Conservation (phyloP, 1,140 invertebrate genomes). For the Sogatella furcifera region DNA sequence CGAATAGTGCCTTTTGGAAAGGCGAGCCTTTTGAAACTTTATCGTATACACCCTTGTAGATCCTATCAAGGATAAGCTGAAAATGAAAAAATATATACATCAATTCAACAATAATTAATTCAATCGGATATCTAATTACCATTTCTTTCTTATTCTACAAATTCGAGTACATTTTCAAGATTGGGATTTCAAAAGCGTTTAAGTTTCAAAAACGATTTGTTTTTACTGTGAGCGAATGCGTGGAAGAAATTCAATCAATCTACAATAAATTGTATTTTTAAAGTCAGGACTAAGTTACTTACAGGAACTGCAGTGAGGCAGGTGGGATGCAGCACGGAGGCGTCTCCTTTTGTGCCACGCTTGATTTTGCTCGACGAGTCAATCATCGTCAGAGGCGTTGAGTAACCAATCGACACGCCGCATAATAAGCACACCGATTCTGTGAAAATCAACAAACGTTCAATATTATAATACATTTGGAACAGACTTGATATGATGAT, state of each 20-base stretch:
- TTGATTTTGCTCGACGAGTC: constrained; percentile 94
- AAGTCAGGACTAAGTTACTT: constrained; percentile 28
- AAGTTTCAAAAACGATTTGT: no score
- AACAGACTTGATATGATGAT: no score
- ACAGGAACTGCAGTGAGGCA: constrained; percentile 93
- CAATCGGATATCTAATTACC: no score
- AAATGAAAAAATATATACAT: constrained; percentile 29
- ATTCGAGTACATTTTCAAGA: no score
- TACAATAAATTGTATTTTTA: no score
- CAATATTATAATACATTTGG: no score
- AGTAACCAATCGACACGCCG: constrained; percentile 94
- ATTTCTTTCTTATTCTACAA: no score
- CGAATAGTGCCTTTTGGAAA: constrained; percentile 69
- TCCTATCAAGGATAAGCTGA: constrained; percentile 85
- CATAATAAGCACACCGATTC: constrained; percentile 43
- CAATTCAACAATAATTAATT: no score
- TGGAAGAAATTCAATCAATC: no score
- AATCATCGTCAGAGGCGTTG: constrained; percentile 87
- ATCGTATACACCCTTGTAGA: constrained; percentile 90
- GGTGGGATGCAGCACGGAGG: constrained; percentile 80
- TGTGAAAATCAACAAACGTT: constrained; percentile 23
- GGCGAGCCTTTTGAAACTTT: constrained; percentile 69
- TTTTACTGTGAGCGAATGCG: no score
- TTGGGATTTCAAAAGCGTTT: no score
- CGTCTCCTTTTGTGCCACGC: constrained; percentile 82